phyloP scores from a whole-genome alignment of 2,888 invertebrate species.

The Eurytoma adleriae region DNA sequence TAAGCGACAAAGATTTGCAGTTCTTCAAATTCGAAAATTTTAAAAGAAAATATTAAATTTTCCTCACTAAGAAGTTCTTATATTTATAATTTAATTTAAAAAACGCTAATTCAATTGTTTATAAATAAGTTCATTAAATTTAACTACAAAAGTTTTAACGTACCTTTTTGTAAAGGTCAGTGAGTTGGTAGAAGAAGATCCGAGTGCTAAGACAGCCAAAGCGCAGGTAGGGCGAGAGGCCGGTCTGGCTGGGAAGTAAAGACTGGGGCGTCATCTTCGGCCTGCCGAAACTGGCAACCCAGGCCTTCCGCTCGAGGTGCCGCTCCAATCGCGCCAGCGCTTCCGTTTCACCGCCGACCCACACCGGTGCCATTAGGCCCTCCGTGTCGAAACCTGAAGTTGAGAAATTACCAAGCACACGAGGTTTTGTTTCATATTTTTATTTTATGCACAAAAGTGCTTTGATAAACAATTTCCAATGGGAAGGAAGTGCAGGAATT shows the following conservation, averaged over 20 bases:
- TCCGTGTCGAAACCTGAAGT: constrained; percentile 86
- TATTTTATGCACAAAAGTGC: too few species aligned
- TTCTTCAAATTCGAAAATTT: too few species aligned
- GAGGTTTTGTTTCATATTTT: too few species aligned
- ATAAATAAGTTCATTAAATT: too few species aligned
- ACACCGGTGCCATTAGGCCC: constrained; percentile 83
- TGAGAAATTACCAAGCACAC: constrained; percentile 12
- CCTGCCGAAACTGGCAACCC: constrained; percentile 92
- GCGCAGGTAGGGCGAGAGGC: constrained; percentile 89
- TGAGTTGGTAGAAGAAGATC: constrained; percentile 89
- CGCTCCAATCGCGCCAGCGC: constrained; percentile 85
- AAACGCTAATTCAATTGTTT: too few species aligned
- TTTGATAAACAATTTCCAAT: too few species aligned
- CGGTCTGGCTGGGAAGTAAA: constrained; percentile 88
- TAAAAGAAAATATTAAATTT: too few species aligned
- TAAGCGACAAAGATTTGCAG: too few species aligned
- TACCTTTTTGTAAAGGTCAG: constrained; percentile 80
- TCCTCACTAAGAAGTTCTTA: too few species aligned
- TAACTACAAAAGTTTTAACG: neutral
- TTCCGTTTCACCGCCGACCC: constrained; percentile 89
- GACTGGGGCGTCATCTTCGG: constrained; percentile 95
- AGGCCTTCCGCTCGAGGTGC: constrained; percentile 89
- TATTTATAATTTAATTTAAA: too few species aligned
- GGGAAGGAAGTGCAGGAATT: too few species aligned
- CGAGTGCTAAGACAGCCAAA: constrained; percentile 92